Conservation (phyloP, 2,888 invertebrate genomes). For the Tridacna gigas region DNA sequence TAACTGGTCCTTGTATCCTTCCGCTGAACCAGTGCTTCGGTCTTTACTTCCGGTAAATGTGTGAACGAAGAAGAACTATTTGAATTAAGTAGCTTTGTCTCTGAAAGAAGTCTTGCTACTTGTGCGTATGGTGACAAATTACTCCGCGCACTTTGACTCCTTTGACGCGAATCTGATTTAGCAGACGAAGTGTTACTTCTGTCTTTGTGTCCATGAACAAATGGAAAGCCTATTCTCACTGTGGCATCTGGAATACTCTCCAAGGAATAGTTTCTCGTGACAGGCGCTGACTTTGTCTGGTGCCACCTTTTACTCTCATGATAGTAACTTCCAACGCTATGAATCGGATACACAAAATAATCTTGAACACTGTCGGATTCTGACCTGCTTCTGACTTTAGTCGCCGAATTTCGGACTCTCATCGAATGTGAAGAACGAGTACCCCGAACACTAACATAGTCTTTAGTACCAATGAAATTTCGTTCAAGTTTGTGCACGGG, state of each 20-base stretch:
- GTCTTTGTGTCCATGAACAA: constrained; percentile 43
- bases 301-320: constrained; percentile 71
- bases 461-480: constrained; percentile 38
- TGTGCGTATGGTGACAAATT: constrained; percentile 56
- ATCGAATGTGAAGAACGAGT: constrained; percentile 48
- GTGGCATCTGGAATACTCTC: constrained; percentile 49
- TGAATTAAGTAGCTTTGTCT: constrained; percentile 41
- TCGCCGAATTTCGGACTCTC: constrained; percentile 32
- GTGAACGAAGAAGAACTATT: constrained; percentile 31
- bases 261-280: constrained; percentile 40
- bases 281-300: constrained; percentile 53
- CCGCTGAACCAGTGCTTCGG: not conserved
- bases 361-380: constrained; percentile 20
- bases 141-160: constrained; percentile 34
- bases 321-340: constrained; percentile 68
- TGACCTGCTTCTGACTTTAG: constrained; percentile 16
- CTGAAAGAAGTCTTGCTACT: constrained; percentile 52
- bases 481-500: constrained; percentile 34
- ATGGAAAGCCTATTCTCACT: constrained; percentile 52
- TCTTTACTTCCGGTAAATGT: constrained; percentile 32
- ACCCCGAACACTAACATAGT: constrained; percentile 52
- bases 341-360: constrained; percentile 49
- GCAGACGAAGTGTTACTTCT: constrained; percentile 9
- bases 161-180: not conserved
- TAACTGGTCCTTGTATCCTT: constrained; percentile 50